phyloP scores from a whole-genome alignment of 2,113 vertebrate genomes.

The Arothron firmamentum region DNA sequence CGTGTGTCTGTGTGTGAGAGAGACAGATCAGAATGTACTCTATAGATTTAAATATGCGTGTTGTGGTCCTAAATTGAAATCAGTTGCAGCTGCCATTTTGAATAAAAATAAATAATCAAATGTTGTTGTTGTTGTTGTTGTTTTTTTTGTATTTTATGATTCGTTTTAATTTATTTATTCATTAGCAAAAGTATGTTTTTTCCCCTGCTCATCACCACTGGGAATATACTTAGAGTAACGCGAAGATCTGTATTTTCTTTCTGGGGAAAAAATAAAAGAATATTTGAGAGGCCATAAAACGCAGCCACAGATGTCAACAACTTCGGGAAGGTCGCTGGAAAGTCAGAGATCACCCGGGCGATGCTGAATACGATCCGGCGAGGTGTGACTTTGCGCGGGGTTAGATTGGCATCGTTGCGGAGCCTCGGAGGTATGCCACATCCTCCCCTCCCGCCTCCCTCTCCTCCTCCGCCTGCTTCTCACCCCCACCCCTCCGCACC shows the following conservation, averaged over 20 bases:
- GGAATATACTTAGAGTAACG: too few species aligned
- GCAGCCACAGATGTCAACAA: background rate
- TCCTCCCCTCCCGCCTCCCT: slow-evolving; percentile 9
- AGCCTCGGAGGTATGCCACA: slow-evolving; percentile 39
- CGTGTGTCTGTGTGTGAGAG: too few species aligned
- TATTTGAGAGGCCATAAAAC: background rate
- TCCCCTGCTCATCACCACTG: background rate
- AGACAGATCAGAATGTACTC: too few species aligned
- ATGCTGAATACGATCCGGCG: slow-evolving; percentile 34
- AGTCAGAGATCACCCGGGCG: background rate
- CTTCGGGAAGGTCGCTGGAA: slow-evolving; percentile 1
- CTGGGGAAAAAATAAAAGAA: background rate
- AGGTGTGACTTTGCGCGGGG: slow-evolving; percentile 37
- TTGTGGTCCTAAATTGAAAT: too few species aligned
- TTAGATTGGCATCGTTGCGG: slow-evolving; percentile 26
- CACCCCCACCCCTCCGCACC: slow-evolving; percentile 32
- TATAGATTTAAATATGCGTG: too few species aligned
- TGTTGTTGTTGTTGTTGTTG: too few species aligned
- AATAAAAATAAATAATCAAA: too few species aligned
- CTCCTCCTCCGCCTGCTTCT: slow-evolving; percentile 51
- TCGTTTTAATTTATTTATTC: background rate
- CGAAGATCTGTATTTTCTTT: too few species aligned
- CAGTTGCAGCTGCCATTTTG: too few species aligned
- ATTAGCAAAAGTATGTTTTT: too few species aligned
- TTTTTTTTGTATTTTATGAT: background rate